Evolutionary conservation across 1,140 invertebrate species (phyloP), one percentile per base, ranked within the genome.

Genomic region (Ctenoplectra terminalis): DNA sequence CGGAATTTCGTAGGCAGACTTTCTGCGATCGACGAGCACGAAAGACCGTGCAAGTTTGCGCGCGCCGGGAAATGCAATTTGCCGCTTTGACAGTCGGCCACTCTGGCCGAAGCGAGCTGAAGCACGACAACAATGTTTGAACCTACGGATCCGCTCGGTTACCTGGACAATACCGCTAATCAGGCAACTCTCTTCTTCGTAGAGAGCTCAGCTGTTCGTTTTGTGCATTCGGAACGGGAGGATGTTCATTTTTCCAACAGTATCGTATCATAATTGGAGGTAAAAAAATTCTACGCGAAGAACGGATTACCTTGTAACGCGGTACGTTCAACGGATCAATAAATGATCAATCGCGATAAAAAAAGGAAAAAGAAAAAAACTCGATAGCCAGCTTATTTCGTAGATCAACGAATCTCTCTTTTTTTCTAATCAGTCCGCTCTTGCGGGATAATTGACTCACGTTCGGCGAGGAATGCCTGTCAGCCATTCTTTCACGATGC

Each of bases 121-220:
- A 83, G 77, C 82, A n/a, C 60, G 13, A 54, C n/a, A 73, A 77
- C 84, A 72, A 84, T 82, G 74, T 63, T 63, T 0, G 64, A 61
- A 54, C 34, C 70, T 60, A 64, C 71, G 69, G 78, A 74, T 84
- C 74, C 58, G 48, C 74, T 67, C 64, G 60, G 81, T 81, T 87
- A 83, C 70, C 81, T 54, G 61, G 71, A 87, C 86, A 87, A 85
- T 85, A 82, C 81, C 58, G 67, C 73, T 87, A 85, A 85, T 87
- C 77, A 81, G 63, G 26, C 75, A 85, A 73, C 48, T 85, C 80
- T 81, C 80, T 69, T 26, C 61, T 60, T 69, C 56, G 43, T 8
- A 23, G n/a, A n/a, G 46, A 64, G 3, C n/a, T 7, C 52, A n/a
- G 0, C 1, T 26, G 26, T 17, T 13, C 5, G 40, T 15, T 70